phyloP scores from a whole-genome alignment of 1,140 invertebrate genomes.

The Phymorhynchus buccinoides region DNA sequence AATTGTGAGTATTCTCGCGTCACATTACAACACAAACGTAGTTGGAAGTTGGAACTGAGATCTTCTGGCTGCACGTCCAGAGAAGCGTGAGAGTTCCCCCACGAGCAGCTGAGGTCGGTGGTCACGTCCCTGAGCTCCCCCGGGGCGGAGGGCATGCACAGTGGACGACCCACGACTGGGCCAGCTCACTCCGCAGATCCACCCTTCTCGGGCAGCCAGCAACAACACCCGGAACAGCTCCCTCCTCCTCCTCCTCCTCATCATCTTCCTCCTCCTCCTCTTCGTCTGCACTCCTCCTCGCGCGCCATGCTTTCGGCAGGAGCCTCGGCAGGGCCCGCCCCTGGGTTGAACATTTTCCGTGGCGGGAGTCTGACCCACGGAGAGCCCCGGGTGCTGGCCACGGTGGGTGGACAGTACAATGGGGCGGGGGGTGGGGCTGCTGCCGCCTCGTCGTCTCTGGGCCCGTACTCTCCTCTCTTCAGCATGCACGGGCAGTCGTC shows the following conservation, averaged over 20 bases:
- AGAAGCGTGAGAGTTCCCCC: neutral
- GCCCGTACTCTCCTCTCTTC: constrained; percentile 58
- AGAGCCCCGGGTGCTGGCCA: constrained; percentile 41
- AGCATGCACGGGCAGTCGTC: constrained; percentile 48
- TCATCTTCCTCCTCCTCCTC: too few species aligned
- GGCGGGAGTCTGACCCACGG: constrained; percentile 51
- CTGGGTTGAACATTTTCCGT: constrained; percentile 53
- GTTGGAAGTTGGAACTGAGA: too few species aligned
- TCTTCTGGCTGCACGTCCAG: neutral
- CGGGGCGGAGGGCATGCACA: constrained; percentile 54
- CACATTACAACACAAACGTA: neutral
- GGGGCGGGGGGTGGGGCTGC: constrained; percentile 17
- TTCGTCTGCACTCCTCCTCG: neutral
- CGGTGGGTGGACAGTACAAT: constrained; percentile 8
- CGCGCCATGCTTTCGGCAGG: constrained; percentile 57
- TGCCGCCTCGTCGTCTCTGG: constrained; percentile 1
- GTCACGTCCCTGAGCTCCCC: neutral
- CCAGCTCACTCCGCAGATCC: constrained; percentile 42
- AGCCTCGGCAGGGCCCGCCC: constrained; percentile 50
- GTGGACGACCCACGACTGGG: constrained; percentile 48
- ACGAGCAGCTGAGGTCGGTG: neutral
- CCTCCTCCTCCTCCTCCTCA: neutral
- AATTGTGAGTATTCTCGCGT: neutral
- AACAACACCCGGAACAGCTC: neutral
- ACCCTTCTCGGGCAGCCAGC: constrained; percentile 15